Percentiles rank a stretch among this genome's conserved stretches.
phyloP scores from a whole-genome alignment of 2,113 vertebrate genomes.

The Cettia cetti region DNA sequence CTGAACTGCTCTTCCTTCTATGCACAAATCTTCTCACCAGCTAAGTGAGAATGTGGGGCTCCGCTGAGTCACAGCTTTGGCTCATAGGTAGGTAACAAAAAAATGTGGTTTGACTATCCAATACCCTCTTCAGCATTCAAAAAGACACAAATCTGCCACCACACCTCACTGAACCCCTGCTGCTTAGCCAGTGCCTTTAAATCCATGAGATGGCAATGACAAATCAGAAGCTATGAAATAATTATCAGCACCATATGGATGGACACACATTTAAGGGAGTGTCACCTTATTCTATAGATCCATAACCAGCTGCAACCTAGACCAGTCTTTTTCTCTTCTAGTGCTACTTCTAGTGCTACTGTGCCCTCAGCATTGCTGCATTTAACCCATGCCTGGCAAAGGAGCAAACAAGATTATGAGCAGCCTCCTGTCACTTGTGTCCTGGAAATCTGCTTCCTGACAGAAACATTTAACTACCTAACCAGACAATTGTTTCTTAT shows the following conservation, averaged over 20 bases:
- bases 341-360: not conserved
- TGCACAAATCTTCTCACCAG: not conserved
- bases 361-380: not conserved
- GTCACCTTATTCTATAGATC: not conserved
- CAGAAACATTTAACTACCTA: not conserved
- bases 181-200: not conserved
- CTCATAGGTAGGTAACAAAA: not conserved
- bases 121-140: not conserved
- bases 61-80: not conserved
- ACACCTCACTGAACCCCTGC: not conserved
- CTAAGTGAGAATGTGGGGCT: not conserved
- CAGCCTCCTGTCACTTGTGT: not conserved
- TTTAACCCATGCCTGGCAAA: not conserved
- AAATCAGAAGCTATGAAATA: not conserved
- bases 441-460: not conserved
- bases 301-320: not conserved
- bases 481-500: not conserved
- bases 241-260: not conserved
- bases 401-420: not conserved
- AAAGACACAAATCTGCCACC: not conserved
- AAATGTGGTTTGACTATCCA: not conserved
- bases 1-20: not conserved
- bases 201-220: not conserved
- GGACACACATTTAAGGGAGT: not conserved
- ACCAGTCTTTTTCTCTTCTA: not conserved